These are phyloP conservation scores for Anser brachyrhynchus DNA, from an alignment of 2,113 vertebrate genomes.

Conservation along the genomic window DNA sequence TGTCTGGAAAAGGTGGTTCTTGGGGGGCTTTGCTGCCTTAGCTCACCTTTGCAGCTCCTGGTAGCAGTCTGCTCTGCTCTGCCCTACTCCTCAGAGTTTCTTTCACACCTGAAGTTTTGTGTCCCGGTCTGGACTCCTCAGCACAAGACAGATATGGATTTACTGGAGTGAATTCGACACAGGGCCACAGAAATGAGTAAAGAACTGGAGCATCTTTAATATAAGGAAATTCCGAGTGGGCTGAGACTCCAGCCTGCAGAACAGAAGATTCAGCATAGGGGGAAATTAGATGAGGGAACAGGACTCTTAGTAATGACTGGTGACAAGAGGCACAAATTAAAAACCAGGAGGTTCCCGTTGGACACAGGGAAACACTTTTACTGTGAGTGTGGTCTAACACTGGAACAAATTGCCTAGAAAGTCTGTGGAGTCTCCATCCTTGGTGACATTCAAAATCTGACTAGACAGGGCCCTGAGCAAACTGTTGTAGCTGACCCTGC, in stretches of 20 bases:
- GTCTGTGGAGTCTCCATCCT: not conserved
- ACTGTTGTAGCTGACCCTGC: not conserved
- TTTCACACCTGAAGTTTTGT: not conserved
- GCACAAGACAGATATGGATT: accelerated
- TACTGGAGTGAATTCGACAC: not conserved
- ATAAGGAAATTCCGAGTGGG: not conserved
- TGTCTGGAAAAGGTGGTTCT: not conserved
- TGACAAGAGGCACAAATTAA: not conserved
- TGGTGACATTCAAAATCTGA: not conserved
- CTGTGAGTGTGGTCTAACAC: not conserved
- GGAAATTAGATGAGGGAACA: not conserved
- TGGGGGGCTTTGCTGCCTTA: not conserved
- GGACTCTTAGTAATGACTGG: not conserved
- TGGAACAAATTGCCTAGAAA: not conserved
- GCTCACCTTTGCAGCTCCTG: not conserved
- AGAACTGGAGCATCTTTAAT: not conserved
- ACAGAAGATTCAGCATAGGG: not conserved
- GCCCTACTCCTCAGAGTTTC: not conserved
- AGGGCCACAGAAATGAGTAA: not conserved
- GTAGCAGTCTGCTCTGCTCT: not conserved
- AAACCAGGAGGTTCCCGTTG: not conserved
- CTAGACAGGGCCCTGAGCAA: not conserved
- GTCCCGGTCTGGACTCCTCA: not conserved
- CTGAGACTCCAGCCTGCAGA: not conserved
- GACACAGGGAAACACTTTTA: not conserved